These are phyloP conservation scores for Heterocephalus glaber DNA, from an alignment of 2,113 vertebrate genomes.

Conservation along the genomic window DNA sequence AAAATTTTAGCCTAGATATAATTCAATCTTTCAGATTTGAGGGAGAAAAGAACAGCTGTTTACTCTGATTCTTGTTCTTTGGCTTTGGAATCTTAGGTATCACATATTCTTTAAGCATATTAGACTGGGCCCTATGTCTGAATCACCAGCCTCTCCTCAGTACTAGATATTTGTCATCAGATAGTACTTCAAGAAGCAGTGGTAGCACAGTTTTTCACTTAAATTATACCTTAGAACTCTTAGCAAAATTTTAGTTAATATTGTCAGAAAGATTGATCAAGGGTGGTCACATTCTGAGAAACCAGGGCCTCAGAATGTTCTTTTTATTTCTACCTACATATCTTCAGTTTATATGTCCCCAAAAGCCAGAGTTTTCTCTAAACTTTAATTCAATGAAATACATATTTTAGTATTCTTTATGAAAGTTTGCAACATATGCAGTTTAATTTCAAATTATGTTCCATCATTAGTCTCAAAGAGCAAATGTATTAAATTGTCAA, in stretches of 20 bases:
- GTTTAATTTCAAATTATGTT: constrained; percentile 29
- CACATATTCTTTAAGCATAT: fast-evolving
- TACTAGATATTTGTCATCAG: background rate
- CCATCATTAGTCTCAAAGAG: background rate
- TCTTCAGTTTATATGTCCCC: background rate
- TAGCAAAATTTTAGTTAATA: background rate
- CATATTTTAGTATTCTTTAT: background rate
- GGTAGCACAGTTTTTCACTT: background rate
- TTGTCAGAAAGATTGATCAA: background rate
- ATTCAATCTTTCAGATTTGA: background rate
- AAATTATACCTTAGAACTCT: background rate
- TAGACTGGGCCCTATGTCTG: background rate
- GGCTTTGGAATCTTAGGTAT: background rate
- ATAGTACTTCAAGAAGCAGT: background rate
- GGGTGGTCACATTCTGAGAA: fast-evolving
- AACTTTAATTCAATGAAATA: background rate
- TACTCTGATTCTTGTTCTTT: background rate
- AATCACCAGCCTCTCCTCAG: background rate
- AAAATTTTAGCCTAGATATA: background rate
- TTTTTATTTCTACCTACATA: background rate
- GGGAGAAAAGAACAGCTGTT: background rate
- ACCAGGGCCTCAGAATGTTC: background rate
- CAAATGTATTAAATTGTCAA: background rate
- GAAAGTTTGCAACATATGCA: background rate
- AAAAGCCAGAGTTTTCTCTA: background rate